These are phyloP conservation scores for Rhinichthys klamathensis DNA, from an alignment of 2,113 vertebrate genomes.

Conservation along the genomic window DNA sequence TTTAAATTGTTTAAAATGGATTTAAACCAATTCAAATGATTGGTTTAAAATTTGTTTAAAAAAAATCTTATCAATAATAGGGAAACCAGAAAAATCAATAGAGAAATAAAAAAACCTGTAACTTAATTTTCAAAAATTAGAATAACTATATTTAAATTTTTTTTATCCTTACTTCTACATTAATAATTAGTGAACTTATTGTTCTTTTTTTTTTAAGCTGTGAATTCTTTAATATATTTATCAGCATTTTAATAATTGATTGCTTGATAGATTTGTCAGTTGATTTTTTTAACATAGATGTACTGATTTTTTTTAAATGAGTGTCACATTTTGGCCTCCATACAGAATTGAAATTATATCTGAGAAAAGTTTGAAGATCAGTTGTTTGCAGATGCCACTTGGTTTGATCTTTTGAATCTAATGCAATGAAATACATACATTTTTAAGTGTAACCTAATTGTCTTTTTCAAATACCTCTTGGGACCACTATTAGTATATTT, in stretches of 20 bases:
- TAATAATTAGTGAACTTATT: neutral
- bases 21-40: neutral
- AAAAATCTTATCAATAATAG: neutral
- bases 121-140: neutral
- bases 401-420: neutral
- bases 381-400: neutral
- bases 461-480: neutral
- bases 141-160: neutral
- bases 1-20: neutral
- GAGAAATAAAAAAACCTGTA: neutral
- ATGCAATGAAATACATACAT: neutral
- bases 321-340: neutral
- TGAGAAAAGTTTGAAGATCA: neutral
- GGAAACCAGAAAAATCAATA: neutral
- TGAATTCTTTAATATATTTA: neutral
- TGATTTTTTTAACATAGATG: neutral
- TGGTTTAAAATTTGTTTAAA: neutral
- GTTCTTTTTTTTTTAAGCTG: neutral
- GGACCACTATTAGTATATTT: neutral
- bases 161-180: neutral
- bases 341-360: neutral
- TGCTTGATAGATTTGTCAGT: neutral
- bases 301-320: neutral
- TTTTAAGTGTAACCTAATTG: neutral
- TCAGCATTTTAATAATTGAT: neutral